Percentiles rank a stretch among this genome's conserved stretches.
These are phyloP conservation scores for Theonella swinhoei DNA, from an alignment of 37 sponge, comb jelly and placozoan genomes.

Conservation along the genomic window DNA sequence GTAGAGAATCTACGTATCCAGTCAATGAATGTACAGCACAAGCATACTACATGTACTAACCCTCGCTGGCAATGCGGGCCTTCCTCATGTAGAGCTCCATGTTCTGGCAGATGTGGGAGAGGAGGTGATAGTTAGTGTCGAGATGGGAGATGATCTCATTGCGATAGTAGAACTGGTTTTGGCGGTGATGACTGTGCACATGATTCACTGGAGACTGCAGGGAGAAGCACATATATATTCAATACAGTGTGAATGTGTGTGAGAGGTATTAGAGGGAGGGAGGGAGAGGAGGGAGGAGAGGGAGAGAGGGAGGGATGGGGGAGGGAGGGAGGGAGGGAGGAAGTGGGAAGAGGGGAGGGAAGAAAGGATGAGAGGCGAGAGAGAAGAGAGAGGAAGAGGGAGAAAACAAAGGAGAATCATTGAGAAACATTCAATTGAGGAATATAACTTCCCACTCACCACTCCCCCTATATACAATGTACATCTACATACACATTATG, in stretches of 20 bases:
- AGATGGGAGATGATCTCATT: constrained; percentile 84
- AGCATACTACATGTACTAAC: constrained; percentile 45
- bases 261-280: not conserved
- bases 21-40: not conserved
- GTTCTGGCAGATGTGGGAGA: constrained; percentile 74
- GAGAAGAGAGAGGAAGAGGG: not conserved
- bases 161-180: constrained; percentile 82
- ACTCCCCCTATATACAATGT: too few relatives aligned
- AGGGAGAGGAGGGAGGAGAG: not conserved
- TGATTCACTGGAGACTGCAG: constrained; percentile 56
- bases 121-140: constrained; percentile 82
- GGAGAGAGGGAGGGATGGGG: not conserved
- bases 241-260: not conserved
- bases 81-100: constrained; percentile 70
- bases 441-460: too few relatives aligned
- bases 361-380: not conserved
- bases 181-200: constrained; percentile 53
- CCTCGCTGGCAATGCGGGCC: constrained; percentile 33
- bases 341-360: not conserved
- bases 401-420: not conserved
- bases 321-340: not conserved
- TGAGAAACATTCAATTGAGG: not conserved
- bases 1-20: too few relatives aligned
- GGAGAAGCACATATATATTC: too few relatives aligned
- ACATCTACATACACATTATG: not conserved